A percentile compares a stretch with the other conserved stretches of the same genome.
Evolutionary conservation across 35 echinoderm and acorn worm species (phyloP).

Genomic region (Anneissia japonica): DNA sequence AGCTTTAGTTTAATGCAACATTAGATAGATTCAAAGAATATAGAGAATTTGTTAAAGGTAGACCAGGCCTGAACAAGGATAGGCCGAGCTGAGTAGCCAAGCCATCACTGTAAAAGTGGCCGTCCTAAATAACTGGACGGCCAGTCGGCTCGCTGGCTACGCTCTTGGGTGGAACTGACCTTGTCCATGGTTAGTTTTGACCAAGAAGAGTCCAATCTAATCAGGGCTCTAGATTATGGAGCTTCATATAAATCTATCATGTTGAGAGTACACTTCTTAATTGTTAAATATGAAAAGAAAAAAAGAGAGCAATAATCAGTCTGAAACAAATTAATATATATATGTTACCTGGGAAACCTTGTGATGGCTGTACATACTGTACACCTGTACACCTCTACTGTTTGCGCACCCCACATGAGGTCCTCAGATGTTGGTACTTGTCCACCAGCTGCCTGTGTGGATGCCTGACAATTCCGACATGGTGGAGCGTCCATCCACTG

Average conservation of each 20-base stretch:
- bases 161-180: not conserved
- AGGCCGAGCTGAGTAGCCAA: too few relatives aligned
- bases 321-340: not conserved
- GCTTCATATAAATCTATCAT: not conserved
- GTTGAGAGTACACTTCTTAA: not conserved
- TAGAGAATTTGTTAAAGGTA: too few relatives aligned
- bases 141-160: not conserved
- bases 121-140: too few relatives aligned
- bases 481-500: conserved; percentile 73
- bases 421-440: conserved; percentile 74
- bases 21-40: too few relatives aligned
- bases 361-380: conserved; percentile 50
- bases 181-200: not conserved
- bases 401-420: conserved; percentile 54
- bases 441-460: conserved; percentile 52
- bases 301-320: not conserved
- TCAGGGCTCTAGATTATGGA: not conserved
- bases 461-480: conserved; percentile 53
- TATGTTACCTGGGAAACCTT: conserved; percentile 75
- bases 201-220: not conserved
- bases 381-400: conserved; percentile 75
- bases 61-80: too few relatives aligned
- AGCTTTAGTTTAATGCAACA: too few relatives aligned
- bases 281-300: not conserved
- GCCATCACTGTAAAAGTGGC: too few relatives aligned